Evolutionary conservation across 2,797 vertebrate genomes (phyloP).

Genomic region (Peromyscus nudipes): DNA sequence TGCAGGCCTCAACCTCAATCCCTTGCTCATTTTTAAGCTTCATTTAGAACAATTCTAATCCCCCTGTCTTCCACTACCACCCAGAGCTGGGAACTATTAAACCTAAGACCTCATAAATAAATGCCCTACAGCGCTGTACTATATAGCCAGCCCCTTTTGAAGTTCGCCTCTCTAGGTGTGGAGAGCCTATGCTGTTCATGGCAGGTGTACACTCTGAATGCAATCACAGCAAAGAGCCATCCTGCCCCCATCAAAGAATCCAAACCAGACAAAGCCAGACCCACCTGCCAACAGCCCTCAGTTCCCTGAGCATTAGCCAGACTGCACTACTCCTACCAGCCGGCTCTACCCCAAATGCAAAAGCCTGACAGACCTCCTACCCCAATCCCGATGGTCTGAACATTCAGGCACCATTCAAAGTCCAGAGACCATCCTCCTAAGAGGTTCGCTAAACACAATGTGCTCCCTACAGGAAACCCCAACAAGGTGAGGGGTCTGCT

Average conservation of each 20-base stretch:
- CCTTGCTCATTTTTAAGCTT: neutral
- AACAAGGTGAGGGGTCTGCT: fast-evolving
- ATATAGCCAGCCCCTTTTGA: neutral
- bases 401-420: fast-evolving
- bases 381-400: neutral
- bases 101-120: neutral
- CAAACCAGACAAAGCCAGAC: neutral
- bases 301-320: neutral
- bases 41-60: neutral
- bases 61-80: fast-evolving
- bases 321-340: neutral
- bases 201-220: neutral
- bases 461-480: neutral
- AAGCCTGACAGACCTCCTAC: neutral
- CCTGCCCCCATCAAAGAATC: neutral
- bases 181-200: fast-evolving
- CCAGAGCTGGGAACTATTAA: neutral
- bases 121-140: neutral
- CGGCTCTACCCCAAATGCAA: neutral
- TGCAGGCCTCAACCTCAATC: neutral
- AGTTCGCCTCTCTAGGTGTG: neutral
- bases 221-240: neutral
- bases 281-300: neutral
- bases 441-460: neutral
- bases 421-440: neutral